Evolutionary conservation across 2,113 vertebrate genomes (phyloP).

Genomic region (Anolis sagrei): DNA sequence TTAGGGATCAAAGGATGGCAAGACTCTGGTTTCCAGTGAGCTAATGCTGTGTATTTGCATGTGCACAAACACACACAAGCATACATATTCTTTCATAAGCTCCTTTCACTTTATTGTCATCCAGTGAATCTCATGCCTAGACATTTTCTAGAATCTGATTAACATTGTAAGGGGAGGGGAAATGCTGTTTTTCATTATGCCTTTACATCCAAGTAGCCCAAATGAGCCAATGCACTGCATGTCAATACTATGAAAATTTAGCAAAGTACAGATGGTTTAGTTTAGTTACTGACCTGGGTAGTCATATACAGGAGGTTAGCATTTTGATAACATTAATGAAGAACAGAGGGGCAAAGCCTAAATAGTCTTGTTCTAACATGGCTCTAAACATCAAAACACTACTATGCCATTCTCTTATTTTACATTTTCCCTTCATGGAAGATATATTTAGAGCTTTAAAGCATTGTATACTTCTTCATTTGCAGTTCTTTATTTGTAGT

Average conservation of each 20-base stretch:
- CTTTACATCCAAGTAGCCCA: constrained; percentile 54
- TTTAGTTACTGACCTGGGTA: constrained; percentile 66
- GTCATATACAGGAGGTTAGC: constrained; percentile 46
- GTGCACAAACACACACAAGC: background rate
- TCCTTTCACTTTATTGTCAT: constrained; percentile 6
- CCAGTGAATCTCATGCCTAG: background rate
- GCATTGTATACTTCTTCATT: background rate
- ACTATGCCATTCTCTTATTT: constrained; percentile 46
- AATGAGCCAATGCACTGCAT: constrained; percentile 48
- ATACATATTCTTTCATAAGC: background rate
- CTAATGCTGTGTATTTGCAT: background rate
- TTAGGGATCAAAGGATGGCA: background rate
- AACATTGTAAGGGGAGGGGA: constrained; percentile 25
- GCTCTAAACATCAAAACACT: background rate
- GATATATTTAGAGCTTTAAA: constrained; percentile 54
- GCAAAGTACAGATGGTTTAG: constrained; percentile 61
- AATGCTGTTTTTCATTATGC: constrained; percentile 24
- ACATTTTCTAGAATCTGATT: constrained; percentile 36
- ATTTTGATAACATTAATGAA: constrained; percentile 59
- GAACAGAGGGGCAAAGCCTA: constrained; percentile 40
- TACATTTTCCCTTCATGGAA: constrained; percentile 11
- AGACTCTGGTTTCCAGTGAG: background rate
- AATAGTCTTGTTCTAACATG: constrained; percentile 38
- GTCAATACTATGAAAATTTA: constrained; percentile 60
- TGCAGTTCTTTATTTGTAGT: constrained; percentile 52